Evolutionary conservation across 1,140 invertebrate genomes (phyloP).

Genomic region (Augochlora pura): DNA sequence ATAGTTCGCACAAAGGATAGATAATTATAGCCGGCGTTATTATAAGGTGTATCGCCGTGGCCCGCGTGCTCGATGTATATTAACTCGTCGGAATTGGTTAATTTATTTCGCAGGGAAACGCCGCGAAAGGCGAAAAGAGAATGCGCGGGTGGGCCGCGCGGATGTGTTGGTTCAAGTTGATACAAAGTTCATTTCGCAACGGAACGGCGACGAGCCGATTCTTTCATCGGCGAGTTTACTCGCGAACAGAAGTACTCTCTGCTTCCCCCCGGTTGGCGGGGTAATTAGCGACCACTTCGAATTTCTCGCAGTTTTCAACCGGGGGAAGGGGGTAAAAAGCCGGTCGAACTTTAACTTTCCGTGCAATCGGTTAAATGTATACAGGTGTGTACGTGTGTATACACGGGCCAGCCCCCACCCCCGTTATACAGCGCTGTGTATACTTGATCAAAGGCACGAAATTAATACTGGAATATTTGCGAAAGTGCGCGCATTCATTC

Average conservation of each 20-base stretch:
- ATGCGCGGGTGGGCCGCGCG: no score
- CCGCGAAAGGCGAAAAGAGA: neutral
- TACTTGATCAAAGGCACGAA: constrained; percentile 4
- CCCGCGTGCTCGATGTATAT: no score
- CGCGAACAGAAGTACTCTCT: neutral
- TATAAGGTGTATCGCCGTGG: no score
- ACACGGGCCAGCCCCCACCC: no score
- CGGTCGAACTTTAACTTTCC: neutral
- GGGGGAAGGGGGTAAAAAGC: no score
- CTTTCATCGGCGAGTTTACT: neutral
- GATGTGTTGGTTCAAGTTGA: neutral
- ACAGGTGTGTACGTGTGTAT: no score
- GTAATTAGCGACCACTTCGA: constrained; percentile 20
- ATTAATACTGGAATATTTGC: constrained; percentile 15
- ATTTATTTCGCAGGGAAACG: neutral
- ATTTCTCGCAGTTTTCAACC: neutral
- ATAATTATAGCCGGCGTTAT: no score
- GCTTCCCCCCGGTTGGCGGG: neutral
- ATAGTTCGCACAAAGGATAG: no score
- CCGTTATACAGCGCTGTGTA: no score
- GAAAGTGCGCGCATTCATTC: neutral
- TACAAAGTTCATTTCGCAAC: neutral
- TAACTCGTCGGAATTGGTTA: no score
- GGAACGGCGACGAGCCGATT: neutral
- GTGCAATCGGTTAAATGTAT: neutral